phyloP scores from a whole-genome alignment of 2,797 vertebrate genomes.

The Tragopan temminckii region DNA sequence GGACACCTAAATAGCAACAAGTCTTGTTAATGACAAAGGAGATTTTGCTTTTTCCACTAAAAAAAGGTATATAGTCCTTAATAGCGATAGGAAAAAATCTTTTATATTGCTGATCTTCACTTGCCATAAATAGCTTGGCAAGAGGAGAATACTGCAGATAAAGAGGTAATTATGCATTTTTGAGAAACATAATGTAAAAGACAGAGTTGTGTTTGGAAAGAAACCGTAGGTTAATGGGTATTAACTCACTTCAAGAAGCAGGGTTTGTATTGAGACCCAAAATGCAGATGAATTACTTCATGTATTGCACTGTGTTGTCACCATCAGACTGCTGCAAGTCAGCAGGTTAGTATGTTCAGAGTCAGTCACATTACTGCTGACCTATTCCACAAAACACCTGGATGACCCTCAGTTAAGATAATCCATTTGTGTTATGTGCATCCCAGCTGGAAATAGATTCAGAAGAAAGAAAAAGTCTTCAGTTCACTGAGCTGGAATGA shows the following conservation, averaged over 20 bases:
- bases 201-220: not conserved
- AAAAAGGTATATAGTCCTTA: fast-evolving
- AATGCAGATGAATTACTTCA: not conserved
- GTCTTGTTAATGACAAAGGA: not conserved
- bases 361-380: not conserved
- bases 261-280: not conserved
- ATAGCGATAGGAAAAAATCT: not conserved
- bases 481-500: not conserved
- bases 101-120: not conserved
- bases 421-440: not conserved
- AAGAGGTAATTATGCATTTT: not conserved
- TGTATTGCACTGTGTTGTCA: not conserved
- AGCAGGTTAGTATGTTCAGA: not conserved
- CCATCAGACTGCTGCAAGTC: not conserved
- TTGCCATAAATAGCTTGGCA: not conserved
- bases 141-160: not conserved
- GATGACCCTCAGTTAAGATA: not conserved
- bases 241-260: not conserved
- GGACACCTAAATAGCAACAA: not conserved
- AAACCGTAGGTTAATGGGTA: not conserved
- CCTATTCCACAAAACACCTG: not conserved
- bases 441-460: not conserved
- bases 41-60: not conserved
- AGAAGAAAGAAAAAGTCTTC: not conserved
- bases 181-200: not conserved